Base-by-base conservation (phyloP, 2,888 invertebrate species). In the Ophion obscuratus region DNA sequence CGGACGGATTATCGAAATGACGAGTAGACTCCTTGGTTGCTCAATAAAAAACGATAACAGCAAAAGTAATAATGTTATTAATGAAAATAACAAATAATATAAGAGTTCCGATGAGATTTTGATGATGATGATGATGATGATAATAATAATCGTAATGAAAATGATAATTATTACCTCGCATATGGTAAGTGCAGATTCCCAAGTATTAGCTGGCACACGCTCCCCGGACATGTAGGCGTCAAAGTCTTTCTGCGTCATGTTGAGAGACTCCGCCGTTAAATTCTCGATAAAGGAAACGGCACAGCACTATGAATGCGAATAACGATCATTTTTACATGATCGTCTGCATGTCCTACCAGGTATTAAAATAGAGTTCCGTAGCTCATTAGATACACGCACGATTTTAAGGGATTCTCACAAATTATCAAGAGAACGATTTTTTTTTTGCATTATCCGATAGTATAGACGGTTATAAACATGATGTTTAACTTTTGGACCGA, bases 221-320 rank as follows among this genome's bases (percentile, higher is more conserved):
- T 98, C 97, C 47, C 99, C 99, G 11, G 97, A 97, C 95, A 99
- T 99, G 94, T 99, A 98, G 31, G 97, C 97, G 90, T 98, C 97
- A 92, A 99, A 99, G 94, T 99, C 99, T 89, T 97, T 97, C 91
- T 96, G 96, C 20, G 97, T 96, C 97, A 99, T 97, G 92, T 96
- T 98, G 80, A 99, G 95, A 1, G 98, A 99, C 92, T 98, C 98
- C 0, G 98, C 98, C 6, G 97, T 99, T 91, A 99, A 94, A 92
- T 98, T 98, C 95, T 99, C 99, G 88, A 99, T 99, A 94, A 99
- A 99, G 11, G 98, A 97, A 57, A 99, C 98, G 3, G 99, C 99
- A 94, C 99, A 99, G 92, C 99, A 99, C 97, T 99, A 94, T 47
- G 76, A 83, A 79, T 84, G 62, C 64, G 47, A 59, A 73, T n/a